phyloP scores from a whole-genome alignment of 2,113 vertebrate genomes.

The Antechinus flavipes region DNA sequence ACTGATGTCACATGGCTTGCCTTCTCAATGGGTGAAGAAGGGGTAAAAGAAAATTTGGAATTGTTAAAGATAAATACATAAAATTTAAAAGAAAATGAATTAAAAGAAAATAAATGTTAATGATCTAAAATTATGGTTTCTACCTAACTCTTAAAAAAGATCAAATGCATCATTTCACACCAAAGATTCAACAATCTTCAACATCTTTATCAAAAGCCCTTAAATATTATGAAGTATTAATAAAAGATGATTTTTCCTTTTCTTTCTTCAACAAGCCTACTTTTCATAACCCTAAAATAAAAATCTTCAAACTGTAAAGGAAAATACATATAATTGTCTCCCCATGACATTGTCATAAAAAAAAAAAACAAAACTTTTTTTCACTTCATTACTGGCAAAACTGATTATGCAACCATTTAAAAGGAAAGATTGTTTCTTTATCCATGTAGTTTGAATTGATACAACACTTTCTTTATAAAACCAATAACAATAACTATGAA shows the following conservation, averaged over 20 bases:
- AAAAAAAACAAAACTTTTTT: neutral
- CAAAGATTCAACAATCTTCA: neutral
- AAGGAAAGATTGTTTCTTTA: neutral
- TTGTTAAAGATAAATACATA: neutral
- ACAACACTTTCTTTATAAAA: neutral
- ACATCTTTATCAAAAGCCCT: neutral
- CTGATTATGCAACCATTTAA: neutral
- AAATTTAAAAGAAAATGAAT: neutral
- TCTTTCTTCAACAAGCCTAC: neutral
- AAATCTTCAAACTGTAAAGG: neutral
- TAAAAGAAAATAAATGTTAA: neutral
- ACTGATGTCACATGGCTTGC: neutral
- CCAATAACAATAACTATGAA: neutral
- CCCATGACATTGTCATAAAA: neutral
- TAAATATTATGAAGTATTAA: neutral
- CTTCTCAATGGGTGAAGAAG: neutral
- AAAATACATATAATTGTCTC: neutral
- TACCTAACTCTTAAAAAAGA: neutral
- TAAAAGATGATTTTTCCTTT: neutral
- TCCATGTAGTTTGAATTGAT: neutral
- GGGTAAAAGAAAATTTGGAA: neutral
- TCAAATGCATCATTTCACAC: neutral
- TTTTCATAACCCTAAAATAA: neutral
- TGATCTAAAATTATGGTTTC: neutral
- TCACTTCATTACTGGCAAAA: neutral